Percentiles rank a stretch among this genome's conserved stretches.
phyloP scores from a whole-genome alignment of 2,797 vertebrate genomes.

The Xenentodon cancila region DNA sequence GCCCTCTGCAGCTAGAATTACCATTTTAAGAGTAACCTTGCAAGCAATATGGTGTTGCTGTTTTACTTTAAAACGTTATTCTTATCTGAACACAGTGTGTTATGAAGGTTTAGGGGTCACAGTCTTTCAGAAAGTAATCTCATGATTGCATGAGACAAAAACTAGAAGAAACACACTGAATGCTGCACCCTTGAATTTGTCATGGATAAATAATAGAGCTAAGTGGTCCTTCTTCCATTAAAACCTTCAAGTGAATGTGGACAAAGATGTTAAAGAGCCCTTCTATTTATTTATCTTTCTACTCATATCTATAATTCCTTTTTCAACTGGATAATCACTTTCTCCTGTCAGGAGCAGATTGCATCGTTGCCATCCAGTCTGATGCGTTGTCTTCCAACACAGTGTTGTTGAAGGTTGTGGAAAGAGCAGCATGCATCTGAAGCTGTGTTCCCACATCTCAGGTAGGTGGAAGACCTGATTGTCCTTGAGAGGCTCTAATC shows the following conservation, averaged over 20 bases:
- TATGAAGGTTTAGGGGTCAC: not conserved
- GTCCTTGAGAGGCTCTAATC: constrained; percentile 61
- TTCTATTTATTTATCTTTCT: constrained; percentile 1
- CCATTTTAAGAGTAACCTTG: not conserved
- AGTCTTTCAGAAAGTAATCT: not conserved
- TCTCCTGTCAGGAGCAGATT: constrained; percentile 43
- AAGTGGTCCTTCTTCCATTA: not conserved
- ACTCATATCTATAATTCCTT: not conserved
- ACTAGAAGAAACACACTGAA: not conserved
- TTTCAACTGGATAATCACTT: constrained; percentile 34
- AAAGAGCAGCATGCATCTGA: constrained; percentile 15
- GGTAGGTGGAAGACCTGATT: constrained; percentile 24
- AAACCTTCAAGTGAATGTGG: constrained; percentile 7
- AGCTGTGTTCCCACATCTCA: constrained; percentile 48
- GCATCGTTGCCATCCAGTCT: constrained; percentile 40
- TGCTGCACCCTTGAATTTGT: not conserved
- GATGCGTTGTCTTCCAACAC: constrained; percentile 29
- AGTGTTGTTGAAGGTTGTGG: constrained; percentile 41
- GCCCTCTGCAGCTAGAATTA: not conserved
- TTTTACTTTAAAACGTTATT: not conserved
- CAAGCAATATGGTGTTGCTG: not conserved
- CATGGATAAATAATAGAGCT: constrained; percentile 11
- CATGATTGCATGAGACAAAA: not conserved
- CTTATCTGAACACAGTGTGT: not conserved
- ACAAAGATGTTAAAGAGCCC: not conserved